Evolutionary conservation across 2,113 vertebrate genomes (phyloP), one percentile per base, ranked within the genome.

Genomic region (Plecotus auritus): DNA sequence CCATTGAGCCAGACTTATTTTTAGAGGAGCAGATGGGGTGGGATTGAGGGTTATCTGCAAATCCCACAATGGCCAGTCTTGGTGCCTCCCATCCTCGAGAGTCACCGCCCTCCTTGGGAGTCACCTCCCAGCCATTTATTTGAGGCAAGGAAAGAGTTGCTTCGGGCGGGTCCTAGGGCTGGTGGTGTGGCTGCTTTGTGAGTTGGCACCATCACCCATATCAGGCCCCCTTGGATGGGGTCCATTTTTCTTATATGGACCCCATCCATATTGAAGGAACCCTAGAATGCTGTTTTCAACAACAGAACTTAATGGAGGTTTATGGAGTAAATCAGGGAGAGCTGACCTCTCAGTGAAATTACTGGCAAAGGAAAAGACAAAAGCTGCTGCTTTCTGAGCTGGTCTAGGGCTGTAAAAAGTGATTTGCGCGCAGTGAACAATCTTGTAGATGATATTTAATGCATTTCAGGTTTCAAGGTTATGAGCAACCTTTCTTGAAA

Each of bases 401-500:
- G 74, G 64, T 73, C 20, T 14, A 28, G 14, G 47, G 13, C 37
- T 72, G 35, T 59, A 47, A 30, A 49, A 80, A 76, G 45, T 74
- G 42, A 70, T 89, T 74, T 92, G 49, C 74, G 5, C 7, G 2
- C 28, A 76, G 56, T 42, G n/a, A 69, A n/a, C 8, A 37, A 4
- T 61, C 77, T 92, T 78, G 30, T 40, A 76, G 86, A 51, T 95
- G 45, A 37, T 77, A 8, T 81, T 85, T 81, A 84, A 93, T 93
- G 91, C 95, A 83, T 67, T 94, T 85, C 78, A 88, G 64, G 51
- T 92, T 95, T 64, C 18, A 40, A 80, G 85, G 45, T 77, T 67
- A 5, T 92, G 45, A 96, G 12, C 28, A 85, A n/a, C 72, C 64
- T 94, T 93, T 94, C 81, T 96, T 76, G 14, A 91, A 90, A 83